A percentile compares a stretch with the other conserved stretches of the same genome.
Conservation (phyloP, 2,113 vertebrate species). For the Dendrocopos noguchii region DNA sequence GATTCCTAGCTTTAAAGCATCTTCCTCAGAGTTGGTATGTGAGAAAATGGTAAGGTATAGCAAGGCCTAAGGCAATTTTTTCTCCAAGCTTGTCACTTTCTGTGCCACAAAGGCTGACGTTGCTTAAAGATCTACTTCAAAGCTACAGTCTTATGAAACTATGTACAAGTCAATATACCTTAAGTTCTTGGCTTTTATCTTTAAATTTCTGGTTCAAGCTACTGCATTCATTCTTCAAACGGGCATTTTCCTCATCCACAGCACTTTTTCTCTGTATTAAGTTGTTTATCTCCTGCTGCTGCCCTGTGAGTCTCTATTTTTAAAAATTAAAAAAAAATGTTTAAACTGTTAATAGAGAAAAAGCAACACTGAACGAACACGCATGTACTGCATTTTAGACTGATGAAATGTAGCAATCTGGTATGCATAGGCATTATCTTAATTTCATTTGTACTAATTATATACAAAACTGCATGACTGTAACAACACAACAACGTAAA, state of each 20-base stretch:
- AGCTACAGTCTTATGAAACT: slow-evolving; percentile 70
- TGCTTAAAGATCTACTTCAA: slow-evolving; percentile 77
- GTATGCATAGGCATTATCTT: background rate
- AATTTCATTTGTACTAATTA: background rate
- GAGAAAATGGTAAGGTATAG: slow-evolving; percentile 77
- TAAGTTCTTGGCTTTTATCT: slow-evolving; percentile 87
- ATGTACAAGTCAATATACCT: slow-evolving; percentile 85
- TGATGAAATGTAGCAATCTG: background rate
- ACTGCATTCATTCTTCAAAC: slow-evolving; percentile 85
- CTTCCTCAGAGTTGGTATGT: slow-evolving; percentile 70
- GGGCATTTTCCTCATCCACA: slow-evolving; percentile 79
- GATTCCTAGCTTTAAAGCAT: slow-evolving; percentile 83
- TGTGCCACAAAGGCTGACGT: slow-evolving; percentile 78
- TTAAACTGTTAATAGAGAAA: background rate
- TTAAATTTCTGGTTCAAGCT: slow-evolving; percentile 84
- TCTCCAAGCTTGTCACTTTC: slow-evolving; percentile 81
- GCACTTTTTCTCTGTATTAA: slow-evolving; percentile 77
- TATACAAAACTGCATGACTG: background rate
- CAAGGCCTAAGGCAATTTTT: slow-evolving; percentile 85
- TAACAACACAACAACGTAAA: background rate
- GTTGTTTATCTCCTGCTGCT: slow-evolving; percentile 86
- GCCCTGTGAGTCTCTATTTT: slow-evolving; percentile 77
- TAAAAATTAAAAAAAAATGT: background rate
- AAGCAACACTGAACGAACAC: background rate
- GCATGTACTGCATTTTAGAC: background rate